phyloP scores from a whole-genome alignment of 1,140 invertebrate species.

The Dolichoris vasculosae region DNA sequence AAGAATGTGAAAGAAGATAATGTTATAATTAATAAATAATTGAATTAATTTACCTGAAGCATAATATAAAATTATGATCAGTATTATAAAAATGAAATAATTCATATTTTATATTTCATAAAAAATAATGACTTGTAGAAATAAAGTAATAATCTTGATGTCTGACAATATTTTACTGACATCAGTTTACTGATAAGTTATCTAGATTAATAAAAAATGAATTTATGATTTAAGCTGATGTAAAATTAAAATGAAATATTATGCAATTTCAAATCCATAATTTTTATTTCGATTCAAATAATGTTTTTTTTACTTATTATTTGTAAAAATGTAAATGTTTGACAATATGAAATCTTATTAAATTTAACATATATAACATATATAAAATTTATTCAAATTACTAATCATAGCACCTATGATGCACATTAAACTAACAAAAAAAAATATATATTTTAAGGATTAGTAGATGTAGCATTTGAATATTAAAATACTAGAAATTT shows the following conservation, averaged over 20 bases:
- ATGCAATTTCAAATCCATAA: neutral
- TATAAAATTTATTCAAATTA: slow-evolving; percentile 26
- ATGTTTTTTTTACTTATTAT: slow-evolving; percentile 5
- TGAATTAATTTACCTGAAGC: slow-evolving; percentile 9
- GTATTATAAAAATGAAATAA: slow-evolving; percentile 2
- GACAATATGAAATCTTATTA: slow-evolving; percentile 21
- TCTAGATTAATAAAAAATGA: neutral
- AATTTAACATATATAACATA: slow-evolving; percentile 39
- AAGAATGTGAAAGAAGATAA: neutral
- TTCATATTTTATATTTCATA: slow-evolving; percentile 10
- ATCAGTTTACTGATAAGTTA: slow-evolving; percentile 40
- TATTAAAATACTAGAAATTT: slow-evolving; percentile 22
- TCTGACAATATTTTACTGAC: neutral
- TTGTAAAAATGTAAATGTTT: slow-evolving; percentile 45
- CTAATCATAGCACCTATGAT: neutral
- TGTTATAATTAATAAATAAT: neutral
- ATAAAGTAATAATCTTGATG: neutral
- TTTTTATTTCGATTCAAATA: slow-evolving; percentile 31
- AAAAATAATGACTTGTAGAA: neutral
- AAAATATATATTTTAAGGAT: slow-evolving; percentile 1
- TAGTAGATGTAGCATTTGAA: neutral
- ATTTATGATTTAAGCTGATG: slow-evolving; percentile 8
- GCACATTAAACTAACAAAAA: slow-evolving; percentile 4
- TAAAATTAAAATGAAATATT: slow-evolving; percentile 4
- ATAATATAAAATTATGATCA: neutral